Base-by-base conservation (phyloP, 2,888 invertebrate genomes). In the Eumerus sabulonum region DNA sequence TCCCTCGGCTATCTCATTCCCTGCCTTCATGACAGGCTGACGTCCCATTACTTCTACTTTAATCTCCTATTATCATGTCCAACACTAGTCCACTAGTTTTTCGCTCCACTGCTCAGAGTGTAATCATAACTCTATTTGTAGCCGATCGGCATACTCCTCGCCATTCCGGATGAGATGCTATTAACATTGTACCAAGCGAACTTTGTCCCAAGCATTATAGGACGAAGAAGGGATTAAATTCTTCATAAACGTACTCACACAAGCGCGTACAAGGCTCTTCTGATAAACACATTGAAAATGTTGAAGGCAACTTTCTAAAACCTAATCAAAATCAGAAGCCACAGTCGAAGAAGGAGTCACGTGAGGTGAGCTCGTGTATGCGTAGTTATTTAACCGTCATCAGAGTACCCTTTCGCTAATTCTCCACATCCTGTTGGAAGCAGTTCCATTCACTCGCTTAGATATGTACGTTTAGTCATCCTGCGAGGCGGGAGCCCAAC, bases 211-310 rank as follows among this genome's bases (percentile, higher is more conserved):
- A 45, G 45, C 14, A 40, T 40, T n/a, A 27, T 14, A 27, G 27
- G 27, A 54, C 36, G 45, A 27, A 47, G 56, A 18, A 53, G 59
- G 48, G 62, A 71, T 63, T 71, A 63, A 71, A 62, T 56, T 71
- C 71, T 35, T 14, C 19, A 3, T 56, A 56, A 54, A 16, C 27
- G 18, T 16, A n/a, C 1, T 9, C 60, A 11, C 50, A 19, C 53
- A 13, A 38, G 54, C 62, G 56, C 71, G 62, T 62, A 62, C 70
- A 47, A n/a, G n/a, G n/a, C n/a, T n/a, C 2, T 7, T 27, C 62
- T 56, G 48, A 62, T 71, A 71, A 62, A 71, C 53, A 71, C 40
- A 62, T 71, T 62, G 47, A 63, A 67, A 56, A 56, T 71, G 62
- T 71, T 56, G 44, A 47, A 42, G 42, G 48, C 9, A 16, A 62